Evolutionary conservation across 2,113 vertebrate species (phyloP).

Genomic region (Mustelus asterias): DNA sequence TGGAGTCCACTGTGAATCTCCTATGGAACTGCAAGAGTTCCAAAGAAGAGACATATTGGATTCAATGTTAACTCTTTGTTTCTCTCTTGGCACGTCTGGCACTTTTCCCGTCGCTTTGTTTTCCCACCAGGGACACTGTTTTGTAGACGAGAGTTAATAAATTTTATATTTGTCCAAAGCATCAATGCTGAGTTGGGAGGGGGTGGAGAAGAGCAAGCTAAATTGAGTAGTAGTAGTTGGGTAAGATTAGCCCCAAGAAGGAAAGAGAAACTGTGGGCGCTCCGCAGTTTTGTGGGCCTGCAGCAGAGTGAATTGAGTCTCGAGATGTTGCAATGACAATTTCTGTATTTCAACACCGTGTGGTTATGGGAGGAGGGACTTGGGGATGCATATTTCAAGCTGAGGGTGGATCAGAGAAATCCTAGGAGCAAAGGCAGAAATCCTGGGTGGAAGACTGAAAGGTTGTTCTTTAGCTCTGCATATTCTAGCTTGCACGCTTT

Average conservation of each 20-base stretch:
- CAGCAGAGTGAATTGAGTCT: too few species aligned
- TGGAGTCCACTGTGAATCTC: too few species aligned
- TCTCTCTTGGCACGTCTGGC: too few species aligned
- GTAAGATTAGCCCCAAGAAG: not conserved
- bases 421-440: not conserved
- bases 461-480: not conserved
- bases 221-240: not conserved
- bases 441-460: not conserved
- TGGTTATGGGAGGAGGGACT: not conserved
- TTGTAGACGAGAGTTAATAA: not conserved
- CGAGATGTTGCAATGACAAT: not conserved
- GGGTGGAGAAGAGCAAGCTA: not conserved
- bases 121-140: not conserved
- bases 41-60: too few species aligned
- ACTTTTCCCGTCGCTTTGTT: too few species aligned
- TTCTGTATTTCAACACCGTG: not conserved
- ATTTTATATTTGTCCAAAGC: not conserved
- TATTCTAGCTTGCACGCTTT: not conserved
- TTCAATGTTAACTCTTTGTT: too few species aligned
- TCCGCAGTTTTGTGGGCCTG: not conserved
- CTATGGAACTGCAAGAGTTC: too few species aligned
- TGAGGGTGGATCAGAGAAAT: not conserved
- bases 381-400: not conserved
- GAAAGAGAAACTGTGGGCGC: not conserved
- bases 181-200: not conserved